Percentiles rank a stretch among this genome's conserved stretches.
These are phyloP conservation scores for Apis dorsata DNA, from an alignment of 1,140 invertebrate species.

Conservation along the genomic window DNA sequence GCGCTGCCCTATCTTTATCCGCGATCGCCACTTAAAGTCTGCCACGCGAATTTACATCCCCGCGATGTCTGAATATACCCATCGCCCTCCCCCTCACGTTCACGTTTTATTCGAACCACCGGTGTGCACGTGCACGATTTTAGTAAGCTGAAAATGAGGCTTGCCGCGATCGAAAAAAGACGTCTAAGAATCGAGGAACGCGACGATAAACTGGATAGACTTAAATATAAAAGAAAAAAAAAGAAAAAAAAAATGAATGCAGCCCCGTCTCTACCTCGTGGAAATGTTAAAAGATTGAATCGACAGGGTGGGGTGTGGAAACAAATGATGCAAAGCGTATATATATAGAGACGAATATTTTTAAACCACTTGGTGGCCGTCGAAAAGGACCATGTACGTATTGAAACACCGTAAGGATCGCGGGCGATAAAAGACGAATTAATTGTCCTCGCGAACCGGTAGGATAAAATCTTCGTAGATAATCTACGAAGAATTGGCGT, in stretches of 20 bases:
- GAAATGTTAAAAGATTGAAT: not conserved
- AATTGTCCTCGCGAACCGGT: constrained; percentile 13
- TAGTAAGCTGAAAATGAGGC: not conserved
- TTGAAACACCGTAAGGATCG: constrained; percentile 2
- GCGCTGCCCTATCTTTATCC: constrained; percentile 54
- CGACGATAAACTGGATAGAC: too few species aligned
- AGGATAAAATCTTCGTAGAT: not conserved
- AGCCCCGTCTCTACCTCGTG: too few species aligned
- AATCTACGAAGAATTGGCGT: not conserved
- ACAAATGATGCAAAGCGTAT: not conserved
- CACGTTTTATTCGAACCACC: not conserved
- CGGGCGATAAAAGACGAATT: not conserved
- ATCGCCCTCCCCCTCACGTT: too few species aligned
- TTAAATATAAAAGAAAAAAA: too few species aligned
- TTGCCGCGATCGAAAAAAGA: not conserved
- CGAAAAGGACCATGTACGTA: not conserved
- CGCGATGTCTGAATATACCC: not conserved
- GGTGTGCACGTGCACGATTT: not conserved
- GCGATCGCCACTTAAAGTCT: constrained; percentile 59
- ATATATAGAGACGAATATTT: not conserved
- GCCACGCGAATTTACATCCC: constrained; percentile 58
- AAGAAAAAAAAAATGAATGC: too few species aligned
- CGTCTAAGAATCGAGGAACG: not conserved
- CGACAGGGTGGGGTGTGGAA: not conserved
- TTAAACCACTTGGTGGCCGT: too few species aligned